Percentiles rank a stretch among this genome's conserved stretches.
Conservation (phyloP, 1,140 invertebrate species). For the Camponotus pennsylvanicus region DNA sequence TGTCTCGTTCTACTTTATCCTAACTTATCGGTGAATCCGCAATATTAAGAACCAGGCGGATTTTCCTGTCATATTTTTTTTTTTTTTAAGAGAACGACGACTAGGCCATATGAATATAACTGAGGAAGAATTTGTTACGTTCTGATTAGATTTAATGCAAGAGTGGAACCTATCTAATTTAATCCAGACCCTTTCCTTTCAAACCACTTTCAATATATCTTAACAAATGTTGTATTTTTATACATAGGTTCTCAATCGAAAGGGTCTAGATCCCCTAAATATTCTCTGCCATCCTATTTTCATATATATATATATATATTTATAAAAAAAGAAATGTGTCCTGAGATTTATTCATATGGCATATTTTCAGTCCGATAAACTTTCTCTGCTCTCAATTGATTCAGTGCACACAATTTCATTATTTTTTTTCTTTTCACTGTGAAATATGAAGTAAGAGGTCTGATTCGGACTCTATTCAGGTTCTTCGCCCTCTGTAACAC, state of each 20-base stretch:
- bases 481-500: conserved; percentile 79
- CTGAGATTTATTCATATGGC: conserved; percentile 76
- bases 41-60: conserved; percentile 67
- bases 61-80: conserved; percentile 56
- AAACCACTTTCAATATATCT: conserved; percentile 56
- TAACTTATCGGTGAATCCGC: conserved; percentile 71
- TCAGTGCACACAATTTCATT: conserved; percentile 63
- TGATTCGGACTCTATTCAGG: conserved; percentile 76
- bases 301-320: conserved; percentile 1
- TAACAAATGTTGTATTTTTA: conserved; percentile 66
- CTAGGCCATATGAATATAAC: conserved; percentile 76
- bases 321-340: conserved; percentile 53
- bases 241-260: conserved; percentile 59
- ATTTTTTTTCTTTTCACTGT: conserved; percentile 50
- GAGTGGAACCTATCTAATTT: conserved; percentile 59
- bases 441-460: conserved; percentile 41
- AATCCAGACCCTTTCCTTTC: conserved; percentile 56
- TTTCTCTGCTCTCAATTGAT: conserved; percentile 66
- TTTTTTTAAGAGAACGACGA: conserved; percentile 64
- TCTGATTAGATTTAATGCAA: conserved; percentile 43
- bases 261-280: conserved; percentile 59
- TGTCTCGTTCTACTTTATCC: conserved; percentile 56
- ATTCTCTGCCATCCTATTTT: conserved; percentile 48
- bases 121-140: conserved; percentile 58
- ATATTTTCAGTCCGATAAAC: conserved; percentile 67